Percentiles rank a stretch among this genome's conserved stretches.
Evolutionary conservation across 2,888 invertebrate species (phyloP).

Genomic region (Acleris emargana): DNA sequence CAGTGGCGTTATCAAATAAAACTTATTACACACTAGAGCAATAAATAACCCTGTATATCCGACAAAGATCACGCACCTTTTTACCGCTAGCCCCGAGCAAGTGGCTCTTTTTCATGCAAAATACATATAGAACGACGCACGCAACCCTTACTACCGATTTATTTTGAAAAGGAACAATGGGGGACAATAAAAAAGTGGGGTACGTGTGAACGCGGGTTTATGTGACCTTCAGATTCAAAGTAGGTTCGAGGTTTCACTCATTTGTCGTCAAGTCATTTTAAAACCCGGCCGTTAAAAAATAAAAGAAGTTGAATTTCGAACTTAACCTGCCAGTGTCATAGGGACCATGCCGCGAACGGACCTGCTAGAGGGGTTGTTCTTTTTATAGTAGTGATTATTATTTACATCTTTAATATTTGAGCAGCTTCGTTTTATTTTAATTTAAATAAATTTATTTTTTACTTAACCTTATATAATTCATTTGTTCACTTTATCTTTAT

Average conservation of each 20-base stretch:
- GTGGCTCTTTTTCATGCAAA: constrained; percentile 38
- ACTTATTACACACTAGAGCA: constrained; percentile 31
- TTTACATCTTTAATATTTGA: no score
- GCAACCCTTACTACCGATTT: constrained; percentile 34
- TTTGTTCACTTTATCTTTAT: no score
- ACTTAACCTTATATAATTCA: no score
- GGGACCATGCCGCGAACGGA: no score
- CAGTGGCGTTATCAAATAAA: constrained; percentile 29
- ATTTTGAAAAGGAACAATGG: constrained; percentile 38
- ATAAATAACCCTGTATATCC: constrained; percentile 33
- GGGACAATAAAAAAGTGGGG: constrained; percentile 33
- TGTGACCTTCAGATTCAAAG: constrained; percentile 22
- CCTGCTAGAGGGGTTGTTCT: no score
- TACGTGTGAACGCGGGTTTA: constrained; percentile 30
- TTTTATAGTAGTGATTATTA: no score
- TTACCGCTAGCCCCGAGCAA: constrained; percentile 28
- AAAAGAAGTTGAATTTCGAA: no score
- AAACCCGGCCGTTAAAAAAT: background rate
- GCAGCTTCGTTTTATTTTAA: no score
- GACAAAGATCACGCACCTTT: constrained; percentile 38
- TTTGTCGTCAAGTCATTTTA: constrained; percentile 14
- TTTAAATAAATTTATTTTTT: no score
- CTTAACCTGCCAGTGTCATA: no score
- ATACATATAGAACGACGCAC: constrained; percentile 35
- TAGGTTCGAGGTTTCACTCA: constrained; percentile 10